Evolutionary conservation across 2,888 invertebrate genomes (phyloP), one percentile per base, ranked within the genome.

Genomic region (Tipula unca): DNA sequence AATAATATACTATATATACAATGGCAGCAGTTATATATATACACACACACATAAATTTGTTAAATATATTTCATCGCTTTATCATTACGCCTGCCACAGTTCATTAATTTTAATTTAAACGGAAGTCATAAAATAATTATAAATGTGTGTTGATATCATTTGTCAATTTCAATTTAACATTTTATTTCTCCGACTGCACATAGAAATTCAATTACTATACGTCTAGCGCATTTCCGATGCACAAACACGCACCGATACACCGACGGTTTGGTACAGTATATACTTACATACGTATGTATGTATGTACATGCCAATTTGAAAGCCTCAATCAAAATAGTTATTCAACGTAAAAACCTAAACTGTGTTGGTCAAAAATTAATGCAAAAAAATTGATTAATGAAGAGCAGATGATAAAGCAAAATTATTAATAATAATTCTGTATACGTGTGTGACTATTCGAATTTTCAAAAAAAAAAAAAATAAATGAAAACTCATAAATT

Each of bases 71-170:
- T 69, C 69, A 69, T 69, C 69, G 69, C 69, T 69, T 69, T 69
- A 25, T 69, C 69, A 69, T 69, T 69, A 69, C 69, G 69, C 69
- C 20, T 69, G 69, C 69, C 69, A 69, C 69, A 69, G 69, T 69
- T 69, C 69, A 69, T 69, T 69, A 69, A 69, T 69, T 69, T 69
- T 69, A 69, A 69, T 25, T 69, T 25, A 69, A 69, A 69, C 69
- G 69, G 69, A 69, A 69, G 69, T 69, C 69, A 69, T 69, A 69
- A 69, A 69, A 69, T 69, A 69, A 69, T 69, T 69, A n/a, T n/a
- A 69, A 69, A 69, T 69, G 8, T 69, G 69, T 69, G 69, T 69
- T 69, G 69, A 69, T 69, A 69, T 69, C 69, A 69, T 25, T 69
- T 69, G 69, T 69, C 69, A 69, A 25, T 1, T 69, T 25, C 69